Evolutionary conservation across 2,113 vertebrate genomes (phyloP).

Genomic region (western clawed frog (Xenopus tropicalis)): DNA sequence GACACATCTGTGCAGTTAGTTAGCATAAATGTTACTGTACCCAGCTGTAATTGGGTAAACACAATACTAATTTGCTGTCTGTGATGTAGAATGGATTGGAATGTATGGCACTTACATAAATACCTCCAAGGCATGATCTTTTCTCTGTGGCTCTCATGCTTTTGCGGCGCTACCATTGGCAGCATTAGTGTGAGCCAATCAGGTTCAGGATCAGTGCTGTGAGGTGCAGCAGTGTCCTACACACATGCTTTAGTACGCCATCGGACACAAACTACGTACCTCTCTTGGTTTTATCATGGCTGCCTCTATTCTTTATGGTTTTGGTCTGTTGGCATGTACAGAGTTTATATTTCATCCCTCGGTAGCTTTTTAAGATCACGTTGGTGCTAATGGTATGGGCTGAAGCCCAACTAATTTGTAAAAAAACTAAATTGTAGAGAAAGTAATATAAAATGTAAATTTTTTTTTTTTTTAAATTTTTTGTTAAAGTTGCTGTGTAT

Average conservation of each 20-base stretch:
- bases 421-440: slow-evolving; percentile 57
- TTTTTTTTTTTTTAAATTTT: background rate
- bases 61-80: too few species aligned
- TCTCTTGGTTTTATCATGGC: background rate
- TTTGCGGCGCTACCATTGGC: too few species aligned
- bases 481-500: slow-evolving; percentile 29
- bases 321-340: background rate
- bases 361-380: slow-evolving; percentile 44
- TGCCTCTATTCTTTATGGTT: background rate
- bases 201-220: too few species aligned
- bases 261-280: background rate
- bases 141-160: too few species aligned
- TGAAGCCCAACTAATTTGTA: slow-evolving; percentile 63
- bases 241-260: background rate
- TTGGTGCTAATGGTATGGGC: slow-evolving; percentile 62
- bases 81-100: too few species aligned
- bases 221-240: too few species aligned
- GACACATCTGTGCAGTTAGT: too few species aligned
- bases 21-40: background rate
- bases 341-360: background rate
- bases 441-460: slow-evolving; percentile 57
- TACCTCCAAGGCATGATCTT: too few species aligned
- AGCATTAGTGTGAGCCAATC: too few species aligned
- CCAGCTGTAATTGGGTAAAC: background rate
- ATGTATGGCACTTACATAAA: too few species aligned